Percentiles rank a stretch among this genome's conserved stretches.
phyloP scores from a whole-genome alignment of 1,140 invertebrate genomes.

The Spodoptera frugiperda region DNA sequence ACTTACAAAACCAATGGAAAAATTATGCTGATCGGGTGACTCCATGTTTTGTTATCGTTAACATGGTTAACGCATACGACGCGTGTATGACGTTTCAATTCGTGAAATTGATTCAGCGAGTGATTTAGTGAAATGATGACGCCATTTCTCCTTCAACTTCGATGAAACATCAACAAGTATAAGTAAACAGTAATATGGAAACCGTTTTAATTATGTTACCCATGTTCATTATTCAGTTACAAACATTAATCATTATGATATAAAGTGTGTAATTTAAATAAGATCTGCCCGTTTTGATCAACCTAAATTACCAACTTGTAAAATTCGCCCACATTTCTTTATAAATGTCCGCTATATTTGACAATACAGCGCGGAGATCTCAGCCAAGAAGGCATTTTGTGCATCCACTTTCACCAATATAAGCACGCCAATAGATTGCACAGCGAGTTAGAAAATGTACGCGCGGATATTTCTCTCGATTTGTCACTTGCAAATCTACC shows the following conservation, averaged over 20 bases:
- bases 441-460: constrained; percentile 64
- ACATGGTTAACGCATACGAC: constrained; percentile 46
- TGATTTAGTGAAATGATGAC: constrained; percentile 37
- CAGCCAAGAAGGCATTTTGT: constrained; percentile 67
- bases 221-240: not conserved
- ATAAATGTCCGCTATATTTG: constrained; percentile 53
- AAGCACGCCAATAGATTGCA: constrained; percentile 75
- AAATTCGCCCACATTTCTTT: constrained; percentile 42
- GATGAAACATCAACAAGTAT: constrained; percentile 5
- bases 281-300: constrained; percentile 28
- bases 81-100: constrained; percentile 60
- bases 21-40: constrained; percentile 50
- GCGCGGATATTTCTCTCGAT: constrained; percentile 57
- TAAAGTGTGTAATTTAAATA: constrained; percentile 36
- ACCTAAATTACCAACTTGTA: constrained; percentile 46
- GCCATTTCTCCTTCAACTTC: not conserved
- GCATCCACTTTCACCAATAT: constrained; percentile 79
- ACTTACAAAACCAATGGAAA: constrained; percentile 46
- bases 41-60: constrained; percentile 50
- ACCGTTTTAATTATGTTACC: not conserved
- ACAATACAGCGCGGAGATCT: constrained; percentile 55
- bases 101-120: constrained; percentile 51
- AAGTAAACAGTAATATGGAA: constrained; percentile 2
- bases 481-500: constrained; percentile 53
- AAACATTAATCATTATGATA: constrained; percentile 16